phyloP scores from a whole-genome alignment of 2,113 vertebrate genomes.

The Balaenoptera acutorostrata region DNA sequence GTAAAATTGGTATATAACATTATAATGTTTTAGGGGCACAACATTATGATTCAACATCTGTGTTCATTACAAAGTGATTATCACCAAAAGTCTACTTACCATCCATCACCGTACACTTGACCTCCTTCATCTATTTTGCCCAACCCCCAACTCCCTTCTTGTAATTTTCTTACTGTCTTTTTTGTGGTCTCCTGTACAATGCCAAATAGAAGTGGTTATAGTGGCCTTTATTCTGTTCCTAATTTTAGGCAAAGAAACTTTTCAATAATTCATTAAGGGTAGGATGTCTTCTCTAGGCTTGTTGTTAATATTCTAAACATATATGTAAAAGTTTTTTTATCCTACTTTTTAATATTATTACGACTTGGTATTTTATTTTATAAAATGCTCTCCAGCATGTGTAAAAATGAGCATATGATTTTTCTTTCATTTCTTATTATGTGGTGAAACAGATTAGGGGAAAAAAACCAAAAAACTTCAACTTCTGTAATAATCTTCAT shows the following conservation, averaged over 20 bases:
- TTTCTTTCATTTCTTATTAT: not conserved
- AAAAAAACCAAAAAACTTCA: not conserved
- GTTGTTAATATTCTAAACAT: not conserved
- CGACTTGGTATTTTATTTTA: not conserved
- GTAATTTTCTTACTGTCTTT: not conserved
- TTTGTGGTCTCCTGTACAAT: not conserved
- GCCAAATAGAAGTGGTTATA: not conserved
- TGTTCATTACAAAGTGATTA: not conserved
- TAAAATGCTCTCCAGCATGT: not conserved
- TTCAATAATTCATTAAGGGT: not conserved
- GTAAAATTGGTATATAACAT: not conserved
- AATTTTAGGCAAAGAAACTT: not conserved
- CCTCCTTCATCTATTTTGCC: not conserved
- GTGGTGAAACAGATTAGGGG: not conserved
- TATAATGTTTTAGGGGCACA: not conserved
- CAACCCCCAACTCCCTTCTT: not conserved
- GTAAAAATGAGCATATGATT: not conserved
- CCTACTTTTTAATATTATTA: not conserved
- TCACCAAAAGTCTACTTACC: not conserved
- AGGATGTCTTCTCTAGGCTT: not conserved
- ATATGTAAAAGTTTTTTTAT: not conserved
- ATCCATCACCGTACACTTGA: not conserved
- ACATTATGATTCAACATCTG: not conserved
- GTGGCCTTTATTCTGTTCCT: not conserved
- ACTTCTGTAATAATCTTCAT: not conserved